Evolutionary conservation across 2,888 invertebrate genomes (phyloP), one percentile per base, ranked within the genome.

Genomic region (Microplitis manilae): DNA sequence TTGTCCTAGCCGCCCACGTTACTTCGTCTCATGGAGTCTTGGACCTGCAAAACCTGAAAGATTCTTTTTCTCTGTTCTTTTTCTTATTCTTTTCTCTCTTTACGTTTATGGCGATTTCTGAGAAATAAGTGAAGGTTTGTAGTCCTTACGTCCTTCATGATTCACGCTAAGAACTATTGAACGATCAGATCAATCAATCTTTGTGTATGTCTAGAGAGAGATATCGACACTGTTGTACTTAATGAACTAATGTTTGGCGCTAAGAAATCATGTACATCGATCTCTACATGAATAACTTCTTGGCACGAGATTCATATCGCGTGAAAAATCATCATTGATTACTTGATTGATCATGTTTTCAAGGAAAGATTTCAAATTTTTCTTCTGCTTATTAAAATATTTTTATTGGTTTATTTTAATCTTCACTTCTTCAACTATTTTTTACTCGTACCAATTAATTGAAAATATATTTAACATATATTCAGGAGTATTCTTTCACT

Each of bases 1-100:
- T 78, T 80, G 81, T 81, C 80, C 81, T 82, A 79, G 77, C 77
- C 80, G 81, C 82, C 82, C 82, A 82, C 82, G 78, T 80, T 68
- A 79, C 76, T 17, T 39, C 61, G 67, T 79, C 80, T 80, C 77
- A 50, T 15, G 17, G 62, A 13, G 72, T 50, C 38, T 73, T 75
- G 60, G 38, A 39, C 59, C 64, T 64, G 72, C 40, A 61, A 64
- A 73, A 73, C 64, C 72, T 73, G 72, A 73, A 73, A 73, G 15
- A 73, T 64, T 65, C 62, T 41, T 62, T 39, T 9, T 72, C 62
- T 65, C 40, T 65, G n/a, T 71, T 20, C 15, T 15, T 70, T n/a
- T 30, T 13, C 15, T 39, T 39, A 7, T 30, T 39, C 38, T 15
- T 9, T 30, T 39, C 30, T 71, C n/a, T 6, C 5, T 62, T 39